These are phyloP conservation scores for Sceliomorpha sp. DNA, from an alignment of 2,888 invertebrate species.

Conservation along the genomic window DNA sequence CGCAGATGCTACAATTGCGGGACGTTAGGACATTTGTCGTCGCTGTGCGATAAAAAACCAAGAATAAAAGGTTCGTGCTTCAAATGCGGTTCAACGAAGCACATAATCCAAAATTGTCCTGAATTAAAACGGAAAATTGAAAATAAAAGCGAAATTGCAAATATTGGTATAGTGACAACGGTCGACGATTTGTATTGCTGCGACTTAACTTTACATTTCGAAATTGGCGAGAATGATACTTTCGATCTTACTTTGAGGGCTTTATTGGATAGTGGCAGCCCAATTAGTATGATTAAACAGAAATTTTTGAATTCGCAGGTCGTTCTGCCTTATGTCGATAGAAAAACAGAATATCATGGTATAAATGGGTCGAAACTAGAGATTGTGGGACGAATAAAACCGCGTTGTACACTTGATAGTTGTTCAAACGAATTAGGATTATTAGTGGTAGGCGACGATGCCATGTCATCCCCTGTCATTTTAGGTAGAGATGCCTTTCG, in stretches of 20 bases:
- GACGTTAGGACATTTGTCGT: constrained; percentile 4
- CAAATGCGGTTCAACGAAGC: constrained; percentile 1
- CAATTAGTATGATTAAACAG: too few species aligned
- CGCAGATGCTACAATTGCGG: constrained; percentile 14
- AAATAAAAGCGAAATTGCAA: too few species aligned
- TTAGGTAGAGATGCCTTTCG: background rate
- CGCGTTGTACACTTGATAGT: background rate
- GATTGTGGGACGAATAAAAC: constrained; percentile 3
- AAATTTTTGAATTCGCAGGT: background rate
- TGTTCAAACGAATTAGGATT: background rate
- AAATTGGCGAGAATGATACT: constrained; percentile 3
- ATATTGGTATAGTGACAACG: background rate
- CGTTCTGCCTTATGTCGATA: background rate
- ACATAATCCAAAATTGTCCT: too few species aligned
- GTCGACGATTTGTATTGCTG: constrained; percentile 1
- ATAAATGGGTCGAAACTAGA: constrained; percentile 9
- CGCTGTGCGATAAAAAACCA: background rate
- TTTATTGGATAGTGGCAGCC: too few species aligned
- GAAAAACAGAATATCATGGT: constrained; percentile 4
- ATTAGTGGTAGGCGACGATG: too few species aligned
- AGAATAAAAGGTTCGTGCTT: constrained; percentile 7
- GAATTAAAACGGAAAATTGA: too few species aligned
- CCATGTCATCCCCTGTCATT: too few species aligned
- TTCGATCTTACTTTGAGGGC: too few species aligned
- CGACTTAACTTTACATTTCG: background rate